Conservation (phyloP, 2,888 invertebrate species). For the Eudemis profundana region DNA sequence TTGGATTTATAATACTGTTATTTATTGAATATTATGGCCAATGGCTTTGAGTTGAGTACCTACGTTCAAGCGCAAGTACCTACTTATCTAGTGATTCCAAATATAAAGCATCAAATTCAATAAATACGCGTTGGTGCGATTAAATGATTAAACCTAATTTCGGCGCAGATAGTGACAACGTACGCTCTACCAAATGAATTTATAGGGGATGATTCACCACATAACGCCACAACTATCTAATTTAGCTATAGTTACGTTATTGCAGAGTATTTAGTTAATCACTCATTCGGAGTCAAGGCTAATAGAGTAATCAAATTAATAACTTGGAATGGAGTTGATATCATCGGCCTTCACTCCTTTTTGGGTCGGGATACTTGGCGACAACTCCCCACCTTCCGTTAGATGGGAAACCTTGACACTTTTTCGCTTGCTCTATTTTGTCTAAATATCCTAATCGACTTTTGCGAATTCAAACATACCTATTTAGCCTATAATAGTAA, state of each 20-base stretch:
- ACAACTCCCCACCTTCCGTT: slow-evolving; percentile 23
- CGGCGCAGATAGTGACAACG: neutral
- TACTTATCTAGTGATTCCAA: too few species aligned
- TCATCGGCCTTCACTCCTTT: slow-evolving; percentile 39
- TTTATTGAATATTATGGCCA: too few species aligned
- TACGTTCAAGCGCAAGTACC: too few species aligned
- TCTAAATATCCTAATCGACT: neutral
- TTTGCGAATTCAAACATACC: too few species aligned
- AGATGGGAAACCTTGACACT: slow-evolving; percentile 34
- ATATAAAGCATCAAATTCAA: neutral
- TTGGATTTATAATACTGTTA: too few species aligned
- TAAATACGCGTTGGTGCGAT: neutral
- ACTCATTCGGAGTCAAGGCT: slow-evolving; percentile 36
- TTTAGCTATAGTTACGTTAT: slow-evolving; percentile 12
- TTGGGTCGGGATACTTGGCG: slow-evolving; percentile 35
- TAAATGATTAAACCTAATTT: slow-evolving; percentile 17
- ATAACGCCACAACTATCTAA: neutral
- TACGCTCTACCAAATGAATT: slow-evolving; percentile 8
- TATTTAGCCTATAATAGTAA: too few species aligned
- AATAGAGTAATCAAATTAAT: slow-evolving; percentile 35
- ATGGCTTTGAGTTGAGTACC: too few species aligned
- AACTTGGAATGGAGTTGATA: slow-evolving; percentile 32
- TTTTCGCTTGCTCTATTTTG: slow-evolving; percentile 26
- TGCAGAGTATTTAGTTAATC: slow-evolving; percentile 19
- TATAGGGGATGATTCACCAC: slow-evolving; percentile 8